Percentiles rank a stretch among this genome's conserved stretches.
phyloP scores from a whole-genome alignment of 30 jellyfish, hydroid and myxozoan species.

The Hydractinia echinata region DNA sequence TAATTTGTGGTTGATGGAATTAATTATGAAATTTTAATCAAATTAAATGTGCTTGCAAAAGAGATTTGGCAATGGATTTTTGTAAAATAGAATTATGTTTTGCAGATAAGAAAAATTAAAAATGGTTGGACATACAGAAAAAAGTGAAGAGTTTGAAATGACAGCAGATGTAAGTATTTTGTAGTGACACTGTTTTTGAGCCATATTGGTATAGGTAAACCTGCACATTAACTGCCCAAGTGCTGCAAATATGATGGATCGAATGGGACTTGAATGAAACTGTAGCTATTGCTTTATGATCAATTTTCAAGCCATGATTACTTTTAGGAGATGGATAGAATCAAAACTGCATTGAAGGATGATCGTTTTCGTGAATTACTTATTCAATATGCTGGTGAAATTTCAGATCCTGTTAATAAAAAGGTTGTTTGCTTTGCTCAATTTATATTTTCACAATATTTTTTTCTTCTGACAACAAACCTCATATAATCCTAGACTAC shows the following conservation, averaged over 20 bases:
- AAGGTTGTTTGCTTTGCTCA: conserved; percentile 24
- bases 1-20: too few relatives aligned
- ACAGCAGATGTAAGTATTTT: conserved; percentile 24
- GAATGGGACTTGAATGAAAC: too few relatives aligned
- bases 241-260: neutral
- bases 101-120: conserved; percentile 1
- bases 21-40: too few relatives aligned
- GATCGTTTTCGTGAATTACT: conserved; percentile 60
- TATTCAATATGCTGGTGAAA: conserved; percentile 75
- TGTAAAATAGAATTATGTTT: neutral
- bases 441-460: neutral
- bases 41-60: neutral
- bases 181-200: neutral
- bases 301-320: neutral
- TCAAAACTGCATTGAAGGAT: conserved; percentile 58
- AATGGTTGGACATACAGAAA: conserved; percentile 12
- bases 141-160: conserved; percentile 26
- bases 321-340: conserved; percentile 53
- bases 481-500: too few relatives aligned
- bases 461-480: neutral
- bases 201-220: neutral
- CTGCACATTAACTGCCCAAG: neutral
- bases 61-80: neutral
- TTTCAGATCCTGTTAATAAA: conserved; percentile 82
- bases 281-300: too few relatives aligned